A percentile compares a stretch with the other conserved stretches of the same genome.
Conservation (phyloP, 2,888 invertebrate species). For the Eristalis intricaria region DNA sequence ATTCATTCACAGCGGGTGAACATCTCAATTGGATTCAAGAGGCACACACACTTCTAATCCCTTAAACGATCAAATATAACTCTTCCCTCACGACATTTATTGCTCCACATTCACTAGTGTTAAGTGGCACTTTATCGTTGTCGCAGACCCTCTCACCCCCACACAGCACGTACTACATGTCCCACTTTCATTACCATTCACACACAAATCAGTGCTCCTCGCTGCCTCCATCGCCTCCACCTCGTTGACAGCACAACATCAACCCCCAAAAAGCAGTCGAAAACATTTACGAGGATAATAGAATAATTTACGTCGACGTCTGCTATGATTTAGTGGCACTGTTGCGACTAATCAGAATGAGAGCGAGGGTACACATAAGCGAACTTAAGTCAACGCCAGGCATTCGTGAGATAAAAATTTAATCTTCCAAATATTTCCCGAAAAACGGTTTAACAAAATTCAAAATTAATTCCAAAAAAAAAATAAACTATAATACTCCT, state of each 20-base stretch:
- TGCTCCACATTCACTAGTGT: not conserved
- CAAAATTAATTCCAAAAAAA: constrained; percentile 31
- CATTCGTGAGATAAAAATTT: constrained; percentile 38
- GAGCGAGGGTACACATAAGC: not conserved
- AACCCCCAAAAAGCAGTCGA: not conserved
- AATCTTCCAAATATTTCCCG: constrained; percentile 21
- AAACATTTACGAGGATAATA: constrained; percentile 17
- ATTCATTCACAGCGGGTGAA: not conserved
- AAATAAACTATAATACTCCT: not conserved
- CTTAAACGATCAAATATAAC: not conserved
- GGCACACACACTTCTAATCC: not conserved
- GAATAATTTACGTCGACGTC: constrained; percentile 1
- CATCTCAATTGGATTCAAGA: not conserved
- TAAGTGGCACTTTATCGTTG: not conserved
- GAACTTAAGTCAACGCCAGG: constrained; percentile 20
- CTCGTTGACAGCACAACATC: not conserved
- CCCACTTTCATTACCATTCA: not conserved
- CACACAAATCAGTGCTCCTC: not conserved
- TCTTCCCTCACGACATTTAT: not conserved
- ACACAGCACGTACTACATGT: not conserved
- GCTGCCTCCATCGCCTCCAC: not conserved
- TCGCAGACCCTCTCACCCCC: not conserved
- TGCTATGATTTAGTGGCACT: constrained; percentile 3
- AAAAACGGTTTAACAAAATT: constrained; percentile 22
- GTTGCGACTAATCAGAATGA: constrained; percentile 16